Percentiles rank a stretch among this genome's conserved stretches.
These are phyloP conservation scores for Manacus vitellinus DNA, from an alignment of 2,113 vertebrate species.

Conservation along the genomic window DNA sequence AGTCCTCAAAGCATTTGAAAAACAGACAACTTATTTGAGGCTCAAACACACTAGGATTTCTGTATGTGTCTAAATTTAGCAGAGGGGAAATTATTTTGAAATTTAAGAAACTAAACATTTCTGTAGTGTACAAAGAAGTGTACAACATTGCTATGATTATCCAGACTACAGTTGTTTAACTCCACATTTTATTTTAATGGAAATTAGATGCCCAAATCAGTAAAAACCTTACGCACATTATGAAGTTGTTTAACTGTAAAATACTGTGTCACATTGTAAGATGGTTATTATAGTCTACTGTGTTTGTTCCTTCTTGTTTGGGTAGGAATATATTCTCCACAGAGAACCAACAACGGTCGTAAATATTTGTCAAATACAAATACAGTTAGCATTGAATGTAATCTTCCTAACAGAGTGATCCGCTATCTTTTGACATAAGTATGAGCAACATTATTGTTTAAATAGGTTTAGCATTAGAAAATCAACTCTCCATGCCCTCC, in stretches of 20 bases:
- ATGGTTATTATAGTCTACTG: not conserved
- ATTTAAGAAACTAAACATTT: not conserved
- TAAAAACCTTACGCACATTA: not conserved
- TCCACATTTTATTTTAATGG: not conserved
- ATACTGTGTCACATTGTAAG: not conserved
- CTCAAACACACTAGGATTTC: not conserved
- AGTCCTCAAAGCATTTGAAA: not conserved
- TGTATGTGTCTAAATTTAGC: not conserved
- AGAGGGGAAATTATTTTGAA: not conserved
- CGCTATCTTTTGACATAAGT: not conserved
- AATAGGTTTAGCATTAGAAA: not conserved
- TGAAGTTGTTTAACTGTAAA: not conserved
- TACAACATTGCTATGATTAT: not conserved
- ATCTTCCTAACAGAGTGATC: not conserved
- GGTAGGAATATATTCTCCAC: not conserved
- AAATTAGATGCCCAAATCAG: not conserved
- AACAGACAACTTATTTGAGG: not conserved
- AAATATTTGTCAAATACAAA: not conserved
- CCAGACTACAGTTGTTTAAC: not conserved
- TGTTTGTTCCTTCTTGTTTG: not conserved
- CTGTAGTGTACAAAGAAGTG: not conserved
- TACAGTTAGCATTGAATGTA: not conserved
- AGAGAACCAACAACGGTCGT: not conserved
- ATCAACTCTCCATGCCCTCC: fast-evolving
- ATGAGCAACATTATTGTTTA: not conserved